Evolutionary conservation across 2,888 invertebrate genomes (phyloP), one percentile per base, ranked within the genome.

Genomic region (Acronicta alni): DNA sequence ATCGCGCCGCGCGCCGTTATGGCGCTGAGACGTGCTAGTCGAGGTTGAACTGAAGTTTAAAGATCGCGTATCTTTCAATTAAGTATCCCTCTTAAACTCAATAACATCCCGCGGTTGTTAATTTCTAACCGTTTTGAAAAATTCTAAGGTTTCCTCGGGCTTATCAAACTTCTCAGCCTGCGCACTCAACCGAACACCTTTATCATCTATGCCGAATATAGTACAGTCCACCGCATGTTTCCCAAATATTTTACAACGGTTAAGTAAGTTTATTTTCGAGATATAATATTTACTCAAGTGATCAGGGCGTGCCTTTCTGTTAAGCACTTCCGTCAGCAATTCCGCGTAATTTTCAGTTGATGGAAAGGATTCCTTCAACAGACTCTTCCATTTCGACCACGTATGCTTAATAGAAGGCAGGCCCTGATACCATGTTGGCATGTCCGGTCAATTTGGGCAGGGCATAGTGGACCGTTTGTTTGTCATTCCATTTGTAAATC

Each of bases 351-450:
- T 32, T 32, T 32, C 39, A 10, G 17, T 17, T 3, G 16, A 17
- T 10, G 14, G 49, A 12, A 52, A 52, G 6, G 52, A 42, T 16
- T 52, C 42, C 8, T 14, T 30, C 3, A 52, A 12, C 35, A 43
- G 0, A 12, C 3, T 12, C 12, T 43, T 52, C 52, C 52, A 52
- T 37, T 43, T 37, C 1, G 0, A 6, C 52, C 52, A 52, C 0
- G 37, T 26, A 44, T 52, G 52, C 52, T 52, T 52, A 17, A 43
- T 52, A 38, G 46, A 46, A 23, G 67, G 62, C 15, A 69, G 43
- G 15, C 72, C 59, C 44, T 69, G 66, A 43, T 67, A 74, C 77
- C 75, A 77, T n/a, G 63, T 59, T 61, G 7, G 75, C 75, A 30
- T 68, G 52, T 6, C 74, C 77, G 7, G 51, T 47, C 14, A 67